Conservation (phyloP, 2,888 invertebrate genomes). For the Ferrisia virgata region DNA sequence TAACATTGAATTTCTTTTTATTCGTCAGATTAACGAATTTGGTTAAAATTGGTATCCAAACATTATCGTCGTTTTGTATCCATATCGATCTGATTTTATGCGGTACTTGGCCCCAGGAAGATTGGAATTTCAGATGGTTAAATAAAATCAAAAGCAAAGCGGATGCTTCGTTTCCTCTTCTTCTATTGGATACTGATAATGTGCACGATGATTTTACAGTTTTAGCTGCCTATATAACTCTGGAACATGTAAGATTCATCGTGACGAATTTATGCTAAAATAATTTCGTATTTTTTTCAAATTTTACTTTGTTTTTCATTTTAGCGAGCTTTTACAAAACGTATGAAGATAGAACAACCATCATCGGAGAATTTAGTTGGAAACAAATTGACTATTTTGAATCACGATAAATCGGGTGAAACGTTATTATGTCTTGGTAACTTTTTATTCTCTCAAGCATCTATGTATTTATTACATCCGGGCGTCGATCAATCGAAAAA, state of each 20-base stretch:
- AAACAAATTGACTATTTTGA: slow-evolving; percentile 6
- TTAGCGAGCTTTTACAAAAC: slow-evolving; percentile 27
- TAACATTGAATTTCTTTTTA: background rate
- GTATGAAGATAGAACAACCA: slow-evolving; percentile 16
- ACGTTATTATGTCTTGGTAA: slow-evolving; percentile 11
- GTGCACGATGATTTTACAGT: slow-evolving; percentile 36
- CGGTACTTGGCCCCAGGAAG: slow-evolving; percentile 31
- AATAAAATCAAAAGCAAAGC: slow-evolving; percentile 26
- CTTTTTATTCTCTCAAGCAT: slow-evolving; percentile 25
- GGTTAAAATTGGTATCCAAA: slow-evolving; percentile 37
- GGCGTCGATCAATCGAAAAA: slow-evolving; percentile 34
- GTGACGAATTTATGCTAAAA: background rate
- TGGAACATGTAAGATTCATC: slow-evolving; percentile 14
- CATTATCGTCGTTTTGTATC: slow-evolving; percentile 30
- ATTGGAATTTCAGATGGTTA: slow-evolving; percentile 42
- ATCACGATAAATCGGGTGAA: slow-evolving; percentile 25
- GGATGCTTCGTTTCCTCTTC: slow-evolving; percentile 24
- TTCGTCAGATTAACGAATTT: slow-evolving; percentile 11
- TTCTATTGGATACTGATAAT: slow-evolving; percentile 27
- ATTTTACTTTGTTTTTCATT: background rate
- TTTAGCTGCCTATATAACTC: slow-evolving; percentile 19
- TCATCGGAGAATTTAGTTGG: slow-evolving; percentile 9
- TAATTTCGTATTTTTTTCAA: background rate
- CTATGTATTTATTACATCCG: slow-evolving; percentile 39
- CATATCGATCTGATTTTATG: slow-evolving; percentile 11